Base-by-base conservation (phyloP, 2,797 vertebrate genomes). In the Macroramphosus scolopax region DNA sequence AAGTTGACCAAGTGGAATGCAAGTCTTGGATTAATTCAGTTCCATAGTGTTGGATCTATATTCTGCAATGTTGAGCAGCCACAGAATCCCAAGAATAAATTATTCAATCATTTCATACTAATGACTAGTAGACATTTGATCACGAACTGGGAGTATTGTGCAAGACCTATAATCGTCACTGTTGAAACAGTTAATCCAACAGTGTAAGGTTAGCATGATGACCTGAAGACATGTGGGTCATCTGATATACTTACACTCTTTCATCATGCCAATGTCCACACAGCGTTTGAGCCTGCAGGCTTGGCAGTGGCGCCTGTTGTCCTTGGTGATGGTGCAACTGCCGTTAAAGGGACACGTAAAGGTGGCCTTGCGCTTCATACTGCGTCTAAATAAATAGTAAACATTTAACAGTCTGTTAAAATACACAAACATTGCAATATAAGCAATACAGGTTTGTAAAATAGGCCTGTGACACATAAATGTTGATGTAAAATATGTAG, bases 251-350 rank as follows among this genome's bases (percentile, higher is more conserved):
- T 96, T 89, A 98, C 95, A 97, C 72, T 98, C 87, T 80, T 89
- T 89, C 87, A 89, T 89, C 87, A 89, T 89, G 80, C 87, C 87
- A 48, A 89, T 89, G 77, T 89, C 87, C 77, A 89, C 82, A 33
- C 87, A 99, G 80, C 94, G 95, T 49, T 95, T 96, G 58, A 98
- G 93, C 15, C 96, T 86, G 72, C 96, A 99, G 36, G 96, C 91
- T 85, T 99, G 96, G 89, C 96, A 99, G 84, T 99, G 96, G 31
- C 96, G 91, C 49, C 96, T 89, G 90, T 98, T 99, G 87, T 98
- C 96, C 89, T 97, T 98, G 88, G 96, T 98, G 90, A 98, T 98
- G 69, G 81, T 85, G 77, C 96, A 98, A 85, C 91, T 93, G 8
- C 93, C 89, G 0, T 88, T 96, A 86, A 98, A 98, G 8, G 95